phyloP scores from a whole-genome alignment of 2,888 invertebrate species.

The Xanthia icteritia region DNA sequence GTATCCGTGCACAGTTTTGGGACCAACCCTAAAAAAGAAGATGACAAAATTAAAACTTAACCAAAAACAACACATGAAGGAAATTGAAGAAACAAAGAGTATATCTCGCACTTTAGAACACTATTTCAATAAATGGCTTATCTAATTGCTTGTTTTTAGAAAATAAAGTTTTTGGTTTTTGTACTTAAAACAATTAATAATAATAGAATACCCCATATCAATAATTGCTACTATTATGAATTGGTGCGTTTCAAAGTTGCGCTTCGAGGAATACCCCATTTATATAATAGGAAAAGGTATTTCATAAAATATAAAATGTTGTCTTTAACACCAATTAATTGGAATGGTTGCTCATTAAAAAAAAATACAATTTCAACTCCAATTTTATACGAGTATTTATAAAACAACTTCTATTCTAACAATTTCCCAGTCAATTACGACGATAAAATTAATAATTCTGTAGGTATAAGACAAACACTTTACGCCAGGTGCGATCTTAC shows the following conservation, averaged over 20 bases:
- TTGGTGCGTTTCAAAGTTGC: too few relatives aligned
- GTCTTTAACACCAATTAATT: background rate
- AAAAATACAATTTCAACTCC: background rate
- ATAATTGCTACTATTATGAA: too few relatives aligned
- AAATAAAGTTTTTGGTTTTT: background rate
- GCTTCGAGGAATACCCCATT: too few relatives aligned
- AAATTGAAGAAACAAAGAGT: too few relatives aligned
- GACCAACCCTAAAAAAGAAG: background rate
- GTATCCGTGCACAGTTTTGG: background rate
- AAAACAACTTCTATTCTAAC: background rate
- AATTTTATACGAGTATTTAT: too few relatives aligned
- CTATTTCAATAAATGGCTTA: background rate
- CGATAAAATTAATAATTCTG: background rate
- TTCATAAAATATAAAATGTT: background rate
- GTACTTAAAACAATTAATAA: background rate
- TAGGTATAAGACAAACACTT: slow-evolving; percentile 9
- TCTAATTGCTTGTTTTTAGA: background rate
- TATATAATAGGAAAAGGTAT: background rate
- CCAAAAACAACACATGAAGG: too few relatives aligned
- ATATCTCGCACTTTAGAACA: background rate
- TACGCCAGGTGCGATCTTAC: slow-evolving; percentile 57
- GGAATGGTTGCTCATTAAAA: background rate
- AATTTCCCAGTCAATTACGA: background rate
- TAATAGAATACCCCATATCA: too few relatives aligned
- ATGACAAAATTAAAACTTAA: too few relatives aligned